These are phyloP conservation scores for Spermophilus dauricus DNA, from an alignment of 2,113 vertebrate species.

Conservation along the genomic window DNA sequence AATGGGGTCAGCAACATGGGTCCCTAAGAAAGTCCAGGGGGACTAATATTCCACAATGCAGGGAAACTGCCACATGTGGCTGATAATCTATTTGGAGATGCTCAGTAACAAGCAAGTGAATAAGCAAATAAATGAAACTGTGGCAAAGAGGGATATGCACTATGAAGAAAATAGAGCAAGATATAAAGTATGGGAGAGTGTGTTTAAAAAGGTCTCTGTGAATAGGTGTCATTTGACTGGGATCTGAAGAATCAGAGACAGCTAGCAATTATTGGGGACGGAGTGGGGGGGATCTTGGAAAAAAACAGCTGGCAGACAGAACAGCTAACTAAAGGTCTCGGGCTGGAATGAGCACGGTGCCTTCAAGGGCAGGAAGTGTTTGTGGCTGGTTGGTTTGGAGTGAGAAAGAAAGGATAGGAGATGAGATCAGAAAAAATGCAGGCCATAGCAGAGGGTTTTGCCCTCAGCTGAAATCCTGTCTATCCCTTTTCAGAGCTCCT, in stretches of 20 bases:
- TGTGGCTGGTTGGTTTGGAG: background rate
- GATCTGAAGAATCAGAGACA: background rate
- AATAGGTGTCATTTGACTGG: constrained; percentile 17
- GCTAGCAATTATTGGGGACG: too few species aligned
- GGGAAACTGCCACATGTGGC: background rate
- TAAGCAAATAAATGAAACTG: background rate
- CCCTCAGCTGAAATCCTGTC: background rate
- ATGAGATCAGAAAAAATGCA: background rate
- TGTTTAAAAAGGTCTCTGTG: background rate
- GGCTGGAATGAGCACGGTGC: background rate
- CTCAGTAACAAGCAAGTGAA: background rate
- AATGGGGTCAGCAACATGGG: background rate
- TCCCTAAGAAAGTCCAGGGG: background rate
- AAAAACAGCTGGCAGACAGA: background rate
- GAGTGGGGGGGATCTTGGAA: background rate
- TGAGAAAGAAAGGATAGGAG: background rate
- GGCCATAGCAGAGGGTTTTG: background rate
- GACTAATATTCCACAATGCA: background rate
- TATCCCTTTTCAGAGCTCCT: background rate
- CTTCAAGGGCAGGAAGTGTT: background rate
- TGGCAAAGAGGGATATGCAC: background rate
- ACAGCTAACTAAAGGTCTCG: background rate
- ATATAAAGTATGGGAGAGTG: background rate
- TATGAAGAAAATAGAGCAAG: background rate
- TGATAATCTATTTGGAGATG: background rate